These are phyloP conservation scores for Carposina sasakii DNA, from an alignment of 1,140 invertebrate species.

Conservation along the genomic window DNA sequence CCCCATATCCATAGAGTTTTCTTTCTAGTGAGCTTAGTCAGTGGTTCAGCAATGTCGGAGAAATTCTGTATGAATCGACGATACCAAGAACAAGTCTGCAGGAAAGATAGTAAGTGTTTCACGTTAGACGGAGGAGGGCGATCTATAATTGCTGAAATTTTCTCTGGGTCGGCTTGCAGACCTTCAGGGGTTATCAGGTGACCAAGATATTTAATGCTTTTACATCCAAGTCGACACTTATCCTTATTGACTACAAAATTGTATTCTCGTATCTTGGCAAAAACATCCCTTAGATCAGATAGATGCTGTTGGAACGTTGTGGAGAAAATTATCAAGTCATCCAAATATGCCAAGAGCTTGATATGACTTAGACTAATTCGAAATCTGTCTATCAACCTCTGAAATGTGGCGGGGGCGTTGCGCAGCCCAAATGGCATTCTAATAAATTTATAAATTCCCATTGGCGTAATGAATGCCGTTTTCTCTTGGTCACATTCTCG, in stretches of 20 bases:
- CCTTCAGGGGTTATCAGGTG: neutral
- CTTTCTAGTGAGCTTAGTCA: constrained; percentile 39
- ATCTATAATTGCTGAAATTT: constrained; percentile 3
- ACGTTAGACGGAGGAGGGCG: constrained; percentile 4
- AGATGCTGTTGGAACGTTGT: neutral
- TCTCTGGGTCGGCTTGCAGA: neutral
- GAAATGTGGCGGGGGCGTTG: constrained; percentile 61
- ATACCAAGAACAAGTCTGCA: constrained; percentile 36
- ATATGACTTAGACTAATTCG: neutral
- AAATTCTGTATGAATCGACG: constrained; percentile 45
- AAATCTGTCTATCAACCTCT: constrained; percentile 51
- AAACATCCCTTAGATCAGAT: neutral
- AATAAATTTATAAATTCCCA: constrained; percentile 46
- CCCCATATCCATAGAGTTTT: constrained; percentile 26
- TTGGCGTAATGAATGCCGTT: constrained; percentile 58
- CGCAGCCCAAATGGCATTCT: constrained; percentile 62
- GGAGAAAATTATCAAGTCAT: neutral
- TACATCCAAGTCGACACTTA: neutral
- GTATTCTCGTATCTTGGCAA: neutral
- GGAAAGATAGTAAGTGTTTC: constrained; percentile 18
- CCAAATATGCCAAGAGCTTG: neutral
- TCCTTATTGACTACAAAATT: neutral
- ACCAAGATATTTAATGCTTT: neutral
- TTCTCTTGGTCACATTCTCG: constrained; percentile 29
- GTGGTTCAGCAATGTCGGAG: constrained; percentile 34